These are phyloP conservation scores for Argentina silus DNA, from an alignment of 2,797 vertebrate species.

Conservation along the genomic window DNA sequence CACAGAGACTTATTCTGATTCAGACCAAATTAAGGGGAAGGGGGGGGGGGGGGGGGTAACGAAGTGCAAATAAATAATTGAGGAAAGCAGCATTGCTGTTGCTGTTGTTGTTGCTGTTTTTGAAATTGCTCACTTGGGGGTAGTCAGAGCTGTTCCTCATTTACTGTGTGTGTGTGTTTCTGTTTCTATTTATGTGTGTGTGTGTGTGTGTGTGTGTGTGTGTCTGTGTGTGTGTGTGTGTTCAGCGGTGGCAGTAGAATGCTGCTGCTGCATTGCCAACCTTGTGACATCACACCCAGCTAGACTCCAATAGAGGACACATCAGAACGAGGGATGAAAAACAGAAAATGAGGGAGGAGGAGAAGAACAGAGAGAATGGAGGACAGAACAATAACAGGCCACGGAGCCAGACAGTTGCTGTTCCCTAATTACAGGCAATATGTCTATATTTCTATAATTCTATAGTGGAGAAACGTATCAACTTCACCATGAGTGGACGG, in stretches of 20 bases:
- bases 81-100: constrained; percentile 51
- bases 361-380: neutral
- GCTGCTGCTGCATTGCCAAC: constrained; percentile 33
- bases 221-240: constrained; percentile 26
- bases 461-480: no score
- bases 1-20: neutral
- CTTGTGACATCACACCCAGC: constrained; percentile 44
- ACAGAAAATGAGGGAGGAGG: neutral
- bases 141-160: constrained; percentile 61
- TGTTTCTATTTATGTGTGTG: constrained; percentile 21
- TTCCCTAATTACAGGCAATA: no score
- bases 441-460: no score
- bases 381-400: neutral
- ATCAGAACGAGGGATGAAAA: constrained; percentile 28
- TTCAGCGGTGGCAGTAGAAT: constrained; percentile 1
- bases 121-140: constrained; percentile 64
- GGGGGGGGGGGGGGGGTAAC: constrained; percentile 39
- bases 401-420: no score
- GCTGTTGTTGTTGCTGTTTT: constrained; percentile 64
- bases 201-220: constrained; percentile 19
- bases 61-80: constrained; percentile 57
- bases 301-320: constrained; percentile 34
- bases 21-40: neutral
- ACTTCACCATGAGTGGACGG: no score
- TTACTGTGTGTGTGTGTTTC: constrained; percentile 31